Base-by-base conservation (phyloP, 2,888 invertebrate genomes). In the Leucophora obtusa region DNA sequence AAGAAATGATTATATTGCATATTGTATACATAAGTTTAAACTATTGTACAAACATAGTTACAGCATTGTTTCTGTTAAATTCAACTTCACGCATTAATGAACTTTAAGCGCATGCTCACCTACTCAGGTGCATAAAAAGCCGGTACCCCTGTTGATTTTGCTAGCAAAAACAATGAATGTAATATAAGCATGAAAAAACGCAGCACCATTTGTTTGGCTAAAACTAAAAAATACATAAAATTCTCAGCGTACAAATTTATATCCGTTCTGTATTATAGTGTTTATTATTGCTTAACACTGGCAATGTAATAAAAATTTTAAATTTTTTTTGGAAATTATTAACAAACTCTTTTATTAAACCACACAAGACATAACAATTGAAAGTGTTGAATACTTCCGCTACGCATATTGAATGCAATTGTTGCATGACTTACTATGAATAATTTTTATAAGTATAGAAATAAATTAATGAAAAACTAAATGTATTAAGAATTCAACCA, bases 391-490 rank as follows among this genome's bases (percentile, higher is more conserved):
- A 47, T 47, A n/a, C 43, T 47, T 47, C 43, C 43, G 43, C 6
- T 47, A 47, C 43, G 43, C 43, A 47, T 47, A 47, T n/a, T 47
- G n/a, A 47, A 47, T 47, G 43, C 43, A 47, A 47, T 47, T n/a
- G 43, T 47, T 47, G 43, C 43, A 47, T 47, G 43, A 47, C n/a
- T 47, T 47, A 47, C n/a, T 47, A n/a, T n/a, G 6, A 47, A 14
- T 47, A 14, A 10, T 9, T 43, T 43, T n/a, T n/a, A 5, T 43
- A 43, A 14, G 14, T n/a, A 43, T 43, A 10, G 43, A 43, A 43
- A 14, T 14, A 11, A 43, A 43, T 43, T 8, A 35, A 35, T 35
- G 35, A 9, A 5, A 2, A 24, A 24, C 24, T 24, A n/a, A n/a
- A n/a, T n/a, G n/a, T 43, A n/a, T 47, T 47, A 5, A 47, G 43